These are phyloP conservation scores for Pachypanchax playfairii DNA, from an alignment of 2,113 vertebrate species.

Conservation along the genomic window DNA sequence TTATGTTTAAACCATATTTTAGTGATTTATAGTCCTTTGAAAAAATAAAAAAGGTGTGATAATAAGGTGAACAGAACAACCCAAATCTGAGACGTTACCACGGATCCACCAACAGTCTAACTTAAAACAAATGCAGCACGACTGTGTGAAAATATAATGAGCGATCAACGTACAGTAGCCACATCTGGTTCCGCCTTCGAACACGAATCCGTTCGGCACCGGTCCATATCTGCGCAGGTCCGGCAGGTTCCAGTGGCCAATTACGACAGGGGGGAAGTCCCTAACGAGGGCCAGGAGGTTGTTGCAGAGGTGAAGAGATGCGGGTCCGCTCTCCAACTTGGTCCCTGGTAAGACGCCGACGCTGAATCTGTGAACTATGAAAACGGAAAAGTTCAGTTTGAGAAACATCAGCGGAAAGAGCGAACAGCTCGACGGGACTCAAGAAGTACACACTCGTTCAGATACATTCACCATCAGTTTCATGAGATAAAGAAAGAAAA, in stretches of 20 bases:
- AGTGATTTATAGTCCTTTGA: too few species aligned
- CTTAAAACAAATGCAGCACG: too few species aligned
- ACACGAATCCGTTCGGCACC: slow-evolving; percentile 92
- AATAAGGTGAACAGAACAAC: too few species aligned
- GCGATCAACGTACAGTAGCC: slow-evolving; percentile 90
- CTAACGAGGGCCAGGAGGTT: slow-evolving; percentile 87
- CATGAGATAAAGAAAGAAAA: too few species aligned
- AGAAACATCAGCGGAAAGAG: background rate
- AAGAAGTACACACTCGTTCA: too few species aligned
- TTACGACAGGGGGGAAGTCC: slow-evolving; percentile 85
- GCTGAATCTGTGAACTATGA: slow-evolving; percentile 91
- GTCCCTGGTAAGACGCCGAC: slow-evolving; percentile 92
- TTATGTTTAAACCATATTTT: too few species aligned
- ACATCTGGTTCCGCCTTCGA: slow-evolving; percentile 96
- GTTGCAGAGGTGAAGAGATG: slow-evolving; percentile 95
- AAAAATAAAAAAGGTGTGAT: too few species aligned
- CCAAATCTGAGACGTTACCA: too few species aligned
- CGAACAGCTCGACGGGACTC: too few species aligned
- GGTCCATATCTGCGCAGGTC: slow-evolving; percentile 95
- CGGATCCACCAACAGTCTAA: too few species aligned
- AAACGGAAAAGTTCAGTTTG: background rate
- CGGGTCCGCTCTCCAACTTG: slow-evolving; percentile 90
- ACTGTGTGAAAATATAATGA: too few species aligned
- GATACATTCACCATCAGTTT: too few species aligned
- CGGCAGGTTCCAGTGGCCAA: slow-evolving; percentile 92